phyloP scores from a whole-genome alignment of 2,797 vertebrate genomes.

The Sebastes nivosus region DNA sequence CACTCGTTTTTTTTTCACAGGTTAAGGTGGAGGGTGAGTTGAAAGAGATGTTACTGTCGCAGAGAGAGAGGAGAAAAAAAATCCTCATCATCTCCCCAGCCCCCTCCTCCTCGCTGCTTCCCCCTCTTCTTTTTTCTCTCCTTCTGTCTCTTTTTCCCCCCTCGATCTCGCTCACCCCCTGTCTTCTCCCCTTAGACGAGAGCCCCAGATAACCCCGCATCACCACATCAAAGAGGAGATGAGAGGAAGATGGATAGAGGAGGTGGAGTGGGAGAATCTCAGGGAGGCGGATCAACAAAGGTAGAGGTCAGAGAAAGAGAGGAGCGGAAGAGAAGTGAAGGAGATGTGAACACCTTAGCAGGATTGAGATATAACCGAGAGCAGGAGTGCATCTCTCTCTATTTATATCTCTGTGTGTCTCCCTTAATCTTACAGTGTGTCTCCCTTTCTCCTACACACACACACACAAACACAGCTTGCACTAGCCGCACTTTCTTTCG shows the following conservation, averaged over 20 bases:
- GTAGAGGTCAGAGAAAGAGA: constrained; percentile 49
- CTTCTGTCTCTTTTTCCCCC: constrained; percentile 2
- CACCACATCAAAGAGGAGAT: constrained; percentile 76
- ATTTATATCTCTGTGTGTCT: constrained; percentile 34
- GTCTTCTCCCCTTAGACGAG: constrained; percentile 49
- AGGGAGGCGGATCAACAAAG: constrained; percentile 46
- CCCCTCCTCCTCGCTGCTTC: constrained; percentile 17
- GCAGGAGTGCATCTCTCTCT: constrained; percentile 26
- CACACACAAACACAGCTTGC: neutral
- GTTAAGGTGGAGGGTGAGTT: constrained; percentile 47
- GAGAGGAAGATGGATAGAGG: constrained; percentile 61
- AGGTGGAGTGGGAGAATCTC: constrained; percentile 48
- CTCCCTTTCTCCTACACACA: neutral
- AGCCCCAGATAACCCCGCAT: constrained; percentile 71
- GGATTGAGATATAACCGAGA: constrained; percentile 41
- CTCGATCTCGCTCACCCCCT: constrained; percentile 30
- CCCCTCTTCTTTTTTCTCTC: neutral
- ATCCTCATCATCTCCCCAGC: constrained; percentile 20
- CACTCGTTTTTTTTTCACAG: neutral
- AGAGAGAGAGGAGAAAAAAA: neutral
- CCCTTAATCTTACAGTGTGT: constrained; percentile 19
- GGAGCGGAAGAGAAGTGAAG: constrained; percentile 23
- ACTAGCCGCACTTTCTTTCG: neutral
- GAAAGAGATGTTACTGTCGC: constrained; percentile 52
- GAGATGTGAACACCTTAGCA: constrained; percentile 48